Conservation (phyloP, 2,888 invertebrate species). For the Meteorus colon region DNA sequence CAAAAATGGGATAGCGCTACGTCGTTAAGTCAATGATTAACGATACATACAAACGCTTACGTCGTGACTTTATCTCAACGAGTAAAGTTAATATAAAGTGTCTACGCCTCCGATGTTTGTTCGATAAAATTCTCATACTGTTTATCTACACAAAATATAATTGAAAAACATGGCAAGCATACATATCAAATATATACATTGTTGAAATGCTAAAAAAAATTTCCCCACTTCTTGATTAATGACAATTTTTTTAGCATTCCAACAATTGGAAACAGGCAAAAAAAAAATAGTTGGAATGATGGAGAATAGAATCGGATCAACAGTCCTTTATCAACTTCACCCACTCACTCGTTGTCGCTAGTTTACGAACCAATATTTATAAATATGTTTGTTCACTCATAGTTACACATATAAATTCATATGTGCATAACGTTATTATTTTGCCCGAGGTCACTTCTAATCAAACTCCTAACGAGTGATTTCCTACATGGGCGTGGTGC, state of each 20-base stretch:
- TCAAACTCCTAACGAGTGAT: slow-evolving; percentile 48
- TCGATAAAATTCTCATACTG: slow-evolving; percentile 30
- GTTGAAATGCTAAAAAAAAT: too few species aligned
- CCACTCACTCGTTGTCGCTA: slow-evolving; percentile 16
- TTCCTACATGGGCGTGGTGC: slow-evolving; percentile 47
- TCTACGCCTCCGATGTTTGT: slow-evolving; percentile 37
- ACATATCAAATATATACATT: too few species aligned
- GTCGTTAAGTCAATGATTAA: slow-evolving; percentile 62
- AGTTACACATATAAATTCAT: neutral
- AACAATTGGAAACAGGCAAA: neutral
- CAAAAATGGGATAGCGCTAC: slow-evolving; percentile 52
- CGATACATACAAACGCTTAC: slow-evolving; percentile 40
- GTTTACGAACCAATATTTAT: neutral
- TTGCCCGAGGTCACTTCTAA: slow-evolving; percentile 44
- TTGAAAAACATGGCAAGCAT: neutral
- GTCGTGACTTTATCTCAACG: slow-evolving; percentile 26
- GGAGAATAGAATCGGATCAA: slow-evolving; percentile 19
- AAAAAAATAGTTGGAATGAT: neutral
- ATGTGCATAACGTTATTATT: slow-evolving; percentile 1
- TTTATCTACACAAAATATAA: neutral
- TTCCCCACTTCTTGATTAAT: neutral
- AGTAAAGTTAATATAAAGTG: slow-evolving; percentile 27
- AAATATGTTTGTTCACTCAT: too few species aligned
- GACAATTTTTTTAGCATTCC: neutral
- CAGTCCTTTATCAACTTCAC: slow-evolving; percentile 25